These are phyloP conservation scores for Homalodisca vitripennis DNA, from an alignment of 1,140 invertebrate genomes.

Conservation along the genomic window DNA sequence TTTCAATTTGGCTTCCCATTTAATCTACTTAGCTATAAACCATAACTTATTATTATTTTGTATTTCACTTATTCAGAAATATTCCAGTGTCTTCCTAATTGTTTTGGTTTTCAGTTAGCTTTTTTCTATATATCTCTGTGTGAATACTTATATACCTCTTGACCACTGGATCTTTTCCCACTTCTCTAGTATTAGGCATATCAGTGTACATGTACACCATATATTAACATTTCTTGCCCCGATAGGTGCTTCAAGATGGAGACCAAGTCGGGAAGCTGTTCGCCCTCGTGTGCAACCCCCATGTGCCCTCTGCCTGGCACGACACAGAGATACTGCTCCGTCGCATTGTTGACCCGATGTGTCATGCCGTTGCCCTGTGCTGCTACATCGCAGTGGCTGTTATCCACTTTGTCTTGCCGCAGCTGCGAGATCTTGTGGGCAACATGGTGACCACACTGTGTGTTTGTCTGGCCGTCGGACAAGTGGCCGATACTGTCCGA, in stretches of 20 bases:
- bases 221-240: no score
- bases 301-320: conserved; percentile 61
- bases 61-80: no score
- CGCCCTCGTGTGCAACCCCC: conserved; percentile 72
- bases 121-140: no score
- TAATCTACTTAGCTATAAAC: no score
- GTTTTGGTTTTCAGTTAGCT: no score
- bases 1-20: no score
- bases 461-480: conserved; percentile 69
- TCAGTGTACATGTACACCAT: no score
- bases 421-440: conserved; percentile 74
- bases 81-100: no score
- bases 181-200: no score
- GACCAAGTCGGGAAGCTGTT: conserved; percentile 52
- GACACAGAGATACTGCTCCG: conserved; percentile 69
- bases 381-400: conserved; percentile 71
- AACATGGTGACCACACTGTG: conserved; percentile 80
- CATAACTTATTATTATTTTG: no score
- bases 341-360: conserved; percentile 71
- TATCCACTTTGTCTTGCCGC: conserved; percentile 82
- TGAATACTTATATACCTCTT: no score
- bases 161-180: no score
- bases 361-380: conserved; percentile 67
- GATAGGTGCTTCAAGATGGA: conserved; percentile 35
- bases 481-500: conserved; percentile 72